Conservation (phyloP, 2,113 vertebrate species). For the Mormyrus lacerda region DNA sequence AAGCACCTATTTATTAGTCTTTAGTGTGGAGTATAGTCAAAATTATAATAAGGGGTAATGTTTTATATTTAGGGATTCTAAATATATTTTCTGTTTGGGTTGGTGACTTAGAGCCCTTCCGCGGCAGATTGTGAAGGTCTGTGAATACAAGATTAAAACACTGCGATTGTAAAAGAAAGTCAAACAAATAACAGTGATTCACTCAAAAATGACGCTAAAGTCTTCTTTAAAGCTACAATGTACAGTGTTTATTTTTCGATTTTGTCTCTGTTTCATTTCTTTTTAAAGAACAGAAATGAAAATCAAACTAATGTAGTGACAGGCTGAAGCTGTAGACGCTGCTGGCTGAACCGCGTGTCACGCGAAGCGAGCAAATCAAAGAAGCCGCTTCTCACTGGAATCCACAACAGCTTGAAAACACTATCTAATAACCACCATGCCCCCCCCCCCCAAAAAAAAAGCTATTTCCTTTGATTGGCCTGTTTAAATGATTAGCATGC, state of each 20-base stretch:
- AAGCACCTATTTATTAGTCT: not conserved
- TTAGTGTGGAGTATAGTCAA: not conserved
- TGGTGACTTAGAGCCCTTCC: conserved; percentile 28
- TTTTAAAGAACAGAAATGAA: conserved; percentile 12
- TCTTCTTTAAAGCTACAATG: conserved; percentile 27
- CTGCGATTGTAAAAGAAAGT: conserved; percentile 32
- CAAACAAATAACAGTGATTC: conserved; percentile 32
- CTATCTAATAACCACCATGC: conserved; percentile 61
- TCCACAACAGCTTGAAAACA: conserved; percentile 59
- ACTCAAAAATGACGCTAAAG: conserved; percentile 26
- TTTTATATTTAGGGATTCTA: not conserved
- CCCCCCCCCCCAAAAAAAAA: conserved; percentile 61
- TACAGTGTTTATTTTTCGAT: conserved; percentile 17
- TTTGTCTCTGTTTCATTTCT: conserved; percentile 32
- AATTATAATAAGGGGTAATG: not conserved
- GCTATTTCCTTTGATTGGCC: conserved; percentile 65
- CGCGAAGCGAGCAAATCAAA: conserved; percentile 56
- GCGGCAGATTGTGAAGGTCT: conserved; percentile 3
- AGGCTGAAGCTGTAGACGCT: conserved; percentile 47
- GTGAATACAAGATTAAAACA: conserved; percentile 26
- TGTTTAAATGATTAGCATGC: conserved; percentile 70
- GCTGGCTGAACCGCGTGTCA: conserved; percentile 49
- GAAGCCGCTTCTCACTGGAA: conserved; percentile 61
- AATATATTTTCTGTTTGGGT: conserved; percentile 20
- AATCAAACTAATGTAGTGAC: conserved; percentile 34